Evolutionary conservation across 2,113 vertebrate genomes (phyloP).

Genomic region (Phodopus roborovskii): DNA sequence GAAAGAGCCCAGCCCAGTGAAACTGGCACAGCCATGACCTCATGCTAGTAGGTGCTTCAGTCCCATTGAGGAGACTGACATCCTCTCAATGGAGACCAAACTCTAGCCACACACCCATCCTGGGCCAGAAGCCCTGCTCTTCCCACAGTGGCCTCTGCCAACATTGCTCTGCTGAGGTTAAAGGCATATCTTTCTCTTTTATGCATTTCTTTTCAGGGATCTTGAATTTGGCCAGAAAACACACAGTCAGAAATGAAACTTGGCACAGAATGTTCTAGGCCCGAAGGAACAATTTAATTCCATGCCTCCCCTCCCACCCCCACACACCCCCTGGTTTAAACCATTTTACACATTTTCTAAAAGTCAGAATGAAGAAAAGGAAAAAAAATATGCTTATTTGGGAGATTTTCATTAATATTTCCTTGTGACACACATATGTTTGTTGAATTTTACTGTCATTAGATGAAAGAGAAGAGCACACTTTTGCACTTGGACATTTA

Average conservation of each 20-base stretch:
- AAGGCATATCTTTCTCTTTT: conserved; percentile 46
- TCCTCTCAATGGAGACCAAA: conserved; percentile 32
- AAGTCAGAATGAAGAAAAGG: neutral
- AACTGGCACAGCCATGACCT: conserved; percentile 72
- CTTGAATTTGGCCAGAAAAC: conserved; percentile 45
- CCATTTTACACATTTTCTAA: conserved; percentile 59
- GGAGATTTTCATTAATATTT: conserved; percentile 44
- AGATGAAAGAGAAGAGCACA: neutral
- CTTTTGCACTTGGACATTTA: conserved; percentile 49
- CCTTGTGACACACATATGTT: neutral
- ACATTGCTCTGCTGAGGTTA: conserved; percentile 32
- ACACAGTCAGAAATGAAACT: conserved; percentile 55
- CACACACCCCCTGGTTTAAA: conserved; percentile 43
- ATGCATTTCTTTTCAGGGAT: conserved; percentile 61
- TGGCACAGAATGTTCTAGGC: neutral
- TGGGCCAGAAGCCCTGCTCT: neutral
- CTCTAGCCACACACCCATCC: conserved; percentile 7
- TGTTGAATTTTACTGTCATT: conserved; percentile 39
- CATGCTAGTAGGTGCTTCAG: conserved; percentile 67
- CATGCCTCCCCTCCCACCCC: neutral
- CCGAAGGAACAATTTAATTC: conserved; percentile 59
- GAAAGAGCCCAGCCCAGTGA: conserved; percentile 74
- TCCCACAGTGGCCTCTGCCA: neutral
- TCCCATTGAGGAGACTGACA: conserved; percentile 15
- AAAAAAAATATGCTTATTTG: conserved; percentile 6